Conservation (phyloP, 2,888 invertebrate species). For the Ophion ventricosus region DNA sequence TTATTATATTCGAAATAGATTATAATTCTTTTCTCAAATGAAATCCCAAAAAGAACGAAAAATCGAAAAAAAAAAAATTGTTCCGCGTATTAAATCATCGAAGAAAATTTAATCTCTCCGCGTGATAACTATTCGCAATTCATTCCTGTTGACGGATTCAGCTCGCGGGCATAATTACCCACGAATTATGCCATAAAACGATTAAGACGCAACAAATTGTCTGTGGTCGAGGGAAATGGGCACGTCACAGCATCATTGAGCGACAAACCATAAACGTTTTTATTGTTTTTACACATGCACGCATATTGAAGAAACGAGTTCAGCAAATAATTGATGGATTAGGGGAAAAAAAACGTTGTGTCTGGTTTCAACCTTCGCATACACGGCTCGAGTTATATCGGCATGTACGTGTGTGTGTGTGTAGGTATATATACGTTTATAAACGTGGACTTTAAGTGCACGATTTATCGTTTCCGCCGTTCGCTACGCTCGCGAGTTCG, state of each 20-base stretch:
- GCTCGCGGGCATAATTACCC: constrained; percentile 1
- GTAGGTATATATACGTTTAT: constrained; percentile 12
- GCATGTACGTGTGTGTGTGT: background rate
- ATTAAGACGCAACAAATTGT: constrained; percentile 19
- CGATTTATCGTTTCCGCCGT: constrained; percentile 50
- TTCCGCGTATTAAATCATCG: background rate
- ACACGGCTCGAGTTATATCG: no score
- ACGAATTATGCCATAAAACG: constrained; percentile 13
- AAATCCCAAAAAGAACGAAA: background rate
- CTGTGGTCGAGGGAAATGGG: background rate
- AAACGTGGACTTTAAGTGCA: constrained; percentile 1
- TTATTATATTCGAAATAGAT: no score
- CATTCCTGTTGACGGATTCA: background rate
- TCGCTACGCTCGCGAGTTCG: constrained; percentile 12
- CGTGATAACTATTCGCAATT: background rate
- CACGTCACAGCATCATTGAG: background rate
- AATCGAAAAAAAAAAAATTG: background rate
- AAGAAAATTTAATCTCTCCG: background rate
- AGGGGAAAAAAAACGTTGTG: background rate
- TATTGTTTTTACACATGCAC: constrained; percentile 4
- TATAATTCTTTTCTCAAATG: background rate
- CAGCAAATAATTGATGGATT: constrained; percentile 25
- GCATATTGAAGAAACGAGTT: constrained; percentile 25
- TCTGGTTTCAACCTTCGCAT: constrained; percentile 22
- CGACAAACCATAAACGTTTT: constrained; percentile 21